Conservation (phyloP, 1,140 invertebrate species). For the Ectropis grisescens region DNA sequence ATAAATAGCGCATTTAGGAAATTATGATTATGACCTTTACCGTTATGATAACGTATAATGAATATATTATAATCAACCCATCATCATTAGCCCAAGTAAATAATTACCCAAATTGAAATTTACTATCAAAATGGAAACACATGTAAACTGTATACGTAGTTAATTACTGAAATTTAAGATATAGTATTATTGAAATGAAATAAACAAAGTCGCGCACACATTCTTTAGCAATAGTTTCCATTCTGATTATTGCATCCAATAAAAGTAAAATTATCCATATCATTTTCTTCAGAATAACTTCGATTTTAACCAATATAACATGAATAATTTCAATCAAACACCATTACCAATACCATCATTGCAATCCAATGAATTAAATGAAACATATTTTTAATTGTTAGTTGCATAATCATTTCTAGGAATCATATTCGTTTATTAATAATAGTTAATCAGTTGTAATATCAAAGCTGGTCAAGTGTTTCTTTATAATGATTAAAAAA, state of each 20-base stretch:
- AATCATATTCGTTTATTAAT: neutral
- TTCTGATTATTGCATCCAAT: constrained; percentile 10
- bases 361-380: neutral
- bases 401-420: neutral
- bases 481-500: constrained; percentile 1
- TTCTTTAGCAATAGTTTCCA: constrained; percentile 18
- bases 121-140: constrained; percentile 14
- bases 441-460: constrained; percentile 9
- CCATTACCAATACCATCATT: neutral
- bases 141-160: no score
- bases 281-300: constrained; percentile 1
- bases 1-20: constrained; percentile 14
- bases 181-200: constrained; percentile 17
- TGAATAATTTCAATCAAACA: neutral
- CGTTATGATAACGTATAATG: constrained; percentile 12
- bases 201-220: no score
- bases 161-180: neutral
- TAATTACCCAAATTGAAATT: constrained; percentile 28
- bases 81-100: constrained; percentile 27
- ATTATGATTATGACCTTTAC: constrained; percentile 15
- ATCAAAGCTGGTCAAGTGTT: constrained; percentile 13
- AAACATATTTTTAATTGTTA: neutral
- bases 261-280: constrained; percentile 6
- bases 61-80: constrained; percentile 25
- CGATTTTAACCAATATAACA: neutral